Base-by-base conservation (phyloP, 2,797 vertebrate species). In the Crenichthys baileyi region DNA sequence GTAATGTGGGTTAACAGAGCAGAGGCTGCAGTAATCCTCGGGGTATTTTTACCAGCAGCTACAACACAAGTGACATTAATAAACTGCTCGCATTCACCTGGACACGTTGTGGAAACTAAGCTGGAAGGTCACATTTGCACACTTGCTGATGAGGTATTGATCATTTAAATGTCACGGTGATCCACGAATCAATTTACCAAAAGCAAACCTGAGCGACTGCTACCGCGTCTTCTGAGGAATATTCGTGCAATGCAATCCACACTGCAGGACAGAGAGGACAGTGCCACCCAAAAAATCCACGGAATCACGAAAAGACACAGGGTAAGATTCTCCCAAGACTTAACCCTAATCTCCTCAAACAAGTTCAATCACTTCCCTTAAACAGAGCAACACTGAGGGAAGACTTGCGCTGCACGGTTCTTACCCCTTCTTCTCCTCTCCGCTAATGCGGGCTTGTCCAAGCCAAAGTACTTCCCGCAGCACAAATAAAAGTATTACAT, bases 331-430 rank as follows among this genome's bases (percentile, higher is more conserved):
- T 92, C 87, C 79, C 72, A 72, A 81, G 91, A 93, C 79, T 94
- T 93, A 93, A 87, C 91, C 83, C 88, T 94, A 95, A 95, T 94
- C 93, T 90, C 87, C 84, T 93, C 88, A 89, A 93, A 94, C 94
- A 94, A 95, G 92, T 95, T 95, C 87, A 88, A 89, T 92, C 93
- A 92, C 91, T 93, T 92, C 90, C 83, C 83, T 82, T 53, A 44
- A 72, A 60, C 85, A 83, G 91, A 81, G 84, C 71, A 81, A 56
- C 51, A 46, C 56, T 61, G 56, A 75, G 78, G 31, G 71, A 82
- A 78, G 73, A 88, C 87, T 88, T 72, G 75, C 50, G 73, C 80
- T 81, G 89, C 77, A 70, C 78, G 82, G 41, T 71, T 84, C 92
- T 93, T 91, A 93, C 93, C 93, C 76, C 82, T 87, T 31, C 44